Conservation (phyloP, 2,797 vertebrate genomes). For the Valencia hispanica region DNA sequence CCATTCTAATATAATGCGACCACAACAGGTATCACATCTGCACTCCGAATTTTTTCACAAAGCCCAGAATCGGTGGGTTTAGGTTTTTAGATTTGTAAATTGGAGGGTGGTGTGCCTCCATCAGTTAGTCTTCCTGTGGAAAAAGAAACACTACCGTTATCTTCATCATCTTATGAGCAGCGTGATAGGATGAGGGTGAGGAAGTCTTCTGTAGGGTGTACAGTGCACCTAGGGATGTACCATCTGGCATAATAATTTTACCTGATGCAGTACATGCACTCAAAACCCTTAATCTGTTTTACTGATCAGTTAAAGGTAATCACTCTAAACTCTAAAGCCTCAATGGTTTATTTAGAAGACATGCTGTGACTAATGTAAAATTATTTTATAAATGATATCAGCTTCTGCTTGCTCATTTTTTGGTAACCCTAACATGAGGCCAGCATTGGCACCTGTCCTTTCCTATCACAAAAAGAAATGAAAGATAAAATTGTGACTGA, state of each 20-base stretch:
- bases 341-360: no score
- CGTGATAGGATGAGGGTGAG: not conserved
- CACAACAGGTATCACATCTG: not conserved
- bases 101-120: not conserved
- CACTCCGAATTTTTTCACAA: not conserved
- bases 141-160: not conserved
- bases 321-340: no score
- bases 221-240: not conserved
- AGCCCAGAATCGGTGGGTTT: not conserved
- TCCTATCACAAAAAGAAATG: not conserved
- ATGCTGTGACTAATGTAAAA: no score
- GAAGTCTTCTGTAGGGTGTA: not conserved
- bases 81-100: not conserved
- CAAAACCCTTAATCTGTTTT: no score
- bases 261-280: no score
- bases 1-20: not conserved
- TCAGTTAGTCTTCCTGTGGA: not conserved
- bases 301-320: no score
- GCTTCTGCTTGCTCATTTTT: no score
- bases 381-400: no score
- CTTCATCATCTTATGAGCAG: not conserved
- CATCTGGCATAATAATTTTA: no score
- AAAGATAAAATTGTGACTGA: not conserved
- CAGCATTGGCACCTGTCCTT: no score
- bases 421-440: no score